A percentile compares a stretch with the other conserved stretches of the same genome.
These are phyloP conservation scores for Cheilosia urbana DNA, from an alignment of 2,888 invertebrate genomes.

Conservation along the genomic window DNA sequence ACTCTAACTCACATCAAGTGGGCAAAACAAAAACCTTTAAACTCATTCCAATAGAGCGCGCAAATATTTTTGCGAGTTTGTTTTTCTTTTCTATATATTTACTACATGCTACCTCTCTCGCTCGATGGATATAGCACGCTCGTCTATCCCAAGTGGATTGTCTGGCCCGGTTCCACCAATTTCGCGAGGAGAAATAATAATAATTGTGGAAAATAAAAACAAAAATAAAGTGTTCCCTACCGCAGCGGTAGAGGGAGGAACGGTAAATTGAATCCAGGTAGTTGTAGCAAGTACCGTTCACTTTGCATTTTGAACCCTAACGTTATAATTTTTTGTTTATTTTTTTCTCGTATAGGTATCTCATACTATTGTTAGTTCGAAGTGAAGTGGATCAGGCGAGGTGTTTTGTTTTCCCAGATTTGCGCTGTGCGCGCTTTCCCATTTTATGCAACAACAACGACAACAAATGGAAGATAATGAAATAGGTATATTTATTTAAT, in stretches of 20 bases:
- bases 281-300: slow-evolving; percentile 72
- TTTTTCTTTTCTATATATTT: slow-evolving; percentile 6
- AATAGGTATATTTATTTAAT: slow-evolving; percentile 68
- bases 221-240: slow-evolving; percentile 38
- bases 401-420: slow-evolving; percentile 16
- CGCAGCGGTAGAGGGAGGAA: background rate
- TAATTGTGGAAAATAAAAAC: slow-evolving; percentile 68
- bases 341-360: background rate
- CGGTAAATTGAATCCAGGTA: slow-evolving; percentile 54
- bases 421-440: slow-evolving; percentile 31
- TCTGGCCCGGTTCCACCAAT: slow-evolving; percentile 16
- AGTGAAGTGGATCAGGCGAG: slow-evolving; percentile 61
- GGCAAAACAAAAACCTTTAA: slow-evolving; percentile 69
- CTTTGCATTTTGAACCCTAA: slow-evolving; percentile 70
- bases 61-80: slow-evolving; percentile 58
- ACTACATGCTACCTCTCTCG: slow-evolving; percentile 8
- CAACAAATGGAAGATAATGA: slow-evolving; percentile 50
- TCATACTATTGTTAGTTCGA: slow-evolving; percentile 54
- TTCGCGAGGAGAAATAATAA: slow-evolving; percentile 62
- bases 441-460: slow-evolving; percentile 48
- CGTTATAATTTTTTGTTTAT: slow-evolving; percentile 60
- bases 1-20: slow-evolving; percentile 33
- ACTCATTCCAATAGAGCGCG: slow-evolving; percentile 71
- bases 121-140: slow-evolving; percentile 2
- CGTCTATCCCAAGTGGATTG: background rate